These are phyloP conservation scores for Amblyopsis hoosieri DNA, from an alignment of 2,797 vertebrate species.

Conservation along the genomic window DNA sequence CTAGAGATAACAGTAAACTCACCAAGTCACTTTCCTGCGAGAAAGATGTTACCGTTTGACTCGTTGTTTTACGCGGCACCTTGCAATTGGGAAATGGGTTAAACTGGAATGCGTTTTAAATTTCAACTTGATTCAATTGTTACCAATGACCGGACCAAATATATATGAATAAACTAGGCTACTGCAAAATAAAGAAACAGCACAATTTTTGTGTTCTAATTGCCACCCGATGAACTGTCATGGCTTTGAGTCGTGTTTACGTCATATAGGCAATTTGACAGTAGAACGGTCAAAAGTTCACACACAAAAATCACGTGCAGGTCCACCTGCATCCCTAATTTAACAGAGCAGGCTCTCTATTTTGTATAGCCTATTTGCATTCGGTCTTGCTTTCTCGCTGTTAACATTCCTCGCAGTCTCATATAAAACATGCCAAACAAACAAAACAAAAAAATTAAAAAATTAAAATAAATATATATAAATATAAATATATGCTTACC, in stretches of 20 bases:
- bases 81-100: not conserved
- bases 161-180: not conserved
- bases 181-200: not conserved
- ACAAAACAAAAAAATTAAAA: no score
- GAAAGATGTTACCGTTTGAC: not conserved
- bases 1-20: slow-evolving; percentile 72
- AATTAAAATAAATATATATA: no score
- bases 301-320: not conserved
- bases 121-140: no score
- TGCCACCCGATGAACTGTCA: no score
- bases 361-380: no score
- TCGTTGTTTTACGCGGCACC: not conserved
- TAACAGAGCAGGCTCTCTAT: no score
- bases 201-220: not conserved
- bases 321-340: no score
- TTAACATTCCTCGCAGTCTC: not conserved
- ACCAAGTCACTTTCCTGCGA: not conserved
- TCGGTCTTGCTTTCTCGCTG: no score
- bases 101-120: not conserved
- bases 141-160: not conserved
- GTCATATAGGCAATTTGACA: not conserved
- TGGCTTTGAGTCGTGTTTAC: not conserved
- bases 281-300: not conserved
- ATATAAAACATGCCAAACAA: not conserved
- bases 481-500: slow-evolving; percentile 48